Evolutionary conservation across 2,888 invertebrate genomes (phyloP), one percentile per base, ranked within the genome.

Genomic region (Trilocha varians): DNA sequence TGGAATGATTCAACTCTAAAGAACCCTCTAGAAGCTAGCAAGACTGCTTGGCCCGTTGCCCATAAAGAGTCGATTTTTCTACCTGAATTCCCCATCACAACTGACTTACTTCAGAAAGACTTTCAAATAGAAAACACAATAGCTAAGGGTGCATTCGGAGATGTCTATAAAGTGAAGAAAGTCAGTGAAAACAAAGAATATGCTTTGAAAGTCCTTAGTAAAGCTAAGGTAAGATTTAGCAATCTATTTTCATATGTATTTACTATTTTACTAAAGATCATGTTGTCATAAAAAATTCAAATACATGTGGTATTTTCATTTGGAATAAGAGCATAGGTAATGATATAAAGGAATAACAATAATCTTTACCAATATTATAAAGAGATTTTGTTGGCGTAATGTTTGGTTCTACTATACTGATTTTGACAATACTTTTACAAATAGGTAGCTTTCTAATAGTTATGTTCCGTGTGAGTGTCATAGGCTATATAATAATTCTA

Each of bases 71-170:
- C 93, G 15, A 88, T 93, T 54, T 97, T 97, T 78, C 87, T 95
- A 48, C 96, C 97, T 43, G 95, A 96, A 76, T 97, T 96, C 71
- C 93, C 92, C 61, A 88, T 93, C 40, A 89, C 88, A 50, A 87
- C 88, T 36, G 86, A 89, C 35, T 72, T 89, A 43, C 55, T 74
- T 35, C 88, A 90, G 57, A 85, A 84, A 50, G 88, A 89, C 52
- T 92, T 89, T 65, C 73, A 88, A 78, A 88, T 94, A 49, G 65
- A 92, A 39, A 88, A 91, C 52, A 89, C 91, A 46, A 91, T 97
- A 65, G 93, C 95, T n/a, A 91, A 90, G 63, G 97, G 98, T 47
- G 93, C 96, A 14, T 98, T 95, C 77, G 96, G 97, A 15, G 91
- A 92, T 75, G 97, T 98, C 3, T 93, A 93, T 61, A 93, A 93